Conservation (phyloP, 2,113 vertebrate species). For the Syngnathus scovelli region DNA sequence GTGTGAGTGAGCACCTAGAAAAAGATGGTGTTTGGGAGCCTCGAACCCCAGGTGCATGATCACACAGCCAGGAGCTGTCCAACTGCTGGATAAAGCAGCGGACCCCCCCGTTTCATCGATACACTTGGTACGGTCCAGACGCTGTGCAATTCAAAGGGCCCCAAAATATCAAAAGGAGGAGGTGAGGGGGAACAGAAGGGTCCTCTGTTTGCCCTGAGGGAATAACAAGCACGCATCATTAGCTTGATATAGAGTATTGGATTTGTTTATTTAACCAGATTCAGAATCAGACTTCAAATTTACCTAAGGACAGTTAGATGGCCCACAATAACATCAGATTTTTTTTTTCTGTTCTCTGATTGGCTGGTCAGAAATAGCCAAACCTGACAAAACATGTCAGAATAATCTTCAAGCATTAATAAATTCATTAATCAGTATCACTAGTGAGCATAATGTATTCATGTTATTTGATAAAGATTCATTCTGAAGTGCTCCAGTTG, state of each 20-base stretch:
- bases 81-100: slow-evolving; percentile 6
- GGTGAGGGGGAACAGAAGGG: background rate
- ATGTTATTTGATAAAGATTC: no score
- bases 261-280: no score
- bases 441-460: no score
- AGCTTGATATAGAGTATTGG: background rate
- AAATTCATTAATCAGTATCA: no score
- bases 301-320: no score
- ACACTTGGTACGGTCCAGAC: slow-evolving; percentile 45
- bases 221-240: background rate
- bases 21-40: slow-evolving; percentile 6
- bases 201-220: background rate
- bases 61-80: slow-evolving; percentile 15
- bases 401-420: no score
- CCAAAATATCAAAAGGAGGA: background rate
- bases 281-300: no score
- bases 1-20: background rate
- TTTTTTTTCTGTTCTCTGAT: no score
- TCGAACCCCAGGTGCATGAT: slow-evolving; percentile 34
- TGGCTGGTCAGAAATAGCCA: no score
- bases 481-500: no score
- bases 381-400: no score
- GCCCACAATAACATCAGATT: no score
- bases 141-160: background rate
- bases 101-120: slow-evolving; percentile 27